Percentiles rank a stretch among this genome's conserved stretches.
phyloP scores from a whole-genome alignment of 2,797 vertebrate genomes.

The Merluccius polli region DNA sequence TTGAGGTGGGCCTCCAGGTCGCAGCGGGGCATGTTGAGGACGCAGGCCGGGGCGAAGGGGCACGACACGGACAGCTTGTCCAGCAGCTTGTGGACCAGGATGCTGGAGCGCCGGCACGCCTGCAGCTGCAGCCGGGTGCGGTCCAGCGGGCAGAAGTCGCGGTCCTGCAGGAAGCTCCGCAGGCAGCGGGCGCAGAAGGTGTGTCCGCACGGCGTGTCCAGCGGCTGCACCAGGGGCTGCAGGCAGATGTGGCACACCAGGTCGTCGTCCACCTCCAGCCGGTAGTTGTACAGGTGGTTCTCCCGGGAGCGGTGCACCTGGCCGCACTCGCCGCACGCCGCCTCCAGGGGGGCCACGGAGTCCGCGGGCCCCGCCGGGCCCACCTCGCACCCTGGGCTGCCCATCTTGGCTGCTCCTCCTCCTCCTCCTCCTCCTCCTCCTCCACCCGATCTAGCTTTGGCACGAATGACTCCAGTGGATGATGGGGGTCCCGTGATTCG shows the following conservation, averaged over 20 bases:
- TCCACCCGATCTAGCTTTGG: conserved; percentile 53
- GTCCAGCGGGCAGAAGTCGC: conserved; percentile 96
- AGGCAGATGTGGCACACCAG: conserved; percentile 98
- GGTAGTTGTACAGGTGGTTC: conserved; percentile 97
- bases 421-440: background rate
- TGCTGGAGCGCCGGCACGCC: conserved; percentile 93
- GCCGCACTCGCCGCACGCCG: conserved; percentile 90
- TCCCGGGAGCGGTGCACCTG: conserved; percentile 94
- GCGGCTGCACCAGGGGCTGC: conserved; percentile 93
- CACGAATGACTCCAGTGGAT: conserved; percentile 61
- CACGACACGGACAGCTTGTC: conserved; percentile 92
- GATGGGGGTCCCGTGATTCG: background rate
- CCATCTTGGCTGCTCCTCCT: conserved; percentile 72
- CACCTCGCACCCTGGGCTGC: conserved; percentile 84
- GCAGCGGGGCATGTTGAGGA: conserved; percentile 92
- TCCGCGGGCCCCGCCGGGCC: conserved; percentile 76
- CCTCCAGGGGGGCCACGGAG: conserved; percentile 73
- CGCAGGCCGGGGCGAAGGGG: conserved; percentile 79
- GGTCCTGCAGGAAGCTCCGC: conserved; percentile 93
- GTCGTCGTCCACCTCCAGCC: conserved; percentile 95
- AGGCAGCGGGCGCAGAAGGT: conserved; percentile 98
- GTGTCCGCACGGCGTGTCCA: conserved; percentile 96
- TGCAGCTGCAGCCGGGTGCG: conserved; percentile 90
- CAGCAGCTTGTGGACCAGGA: conserved; percentile 96
- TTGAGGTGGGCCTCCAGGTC: conserved; percentile 96